Percentiles rank a stretch among this genome's conserved stretches.
Conservation (phyloP, 2,113 vertebrate genomes). For the Pseudonaja textilis region DNA sequence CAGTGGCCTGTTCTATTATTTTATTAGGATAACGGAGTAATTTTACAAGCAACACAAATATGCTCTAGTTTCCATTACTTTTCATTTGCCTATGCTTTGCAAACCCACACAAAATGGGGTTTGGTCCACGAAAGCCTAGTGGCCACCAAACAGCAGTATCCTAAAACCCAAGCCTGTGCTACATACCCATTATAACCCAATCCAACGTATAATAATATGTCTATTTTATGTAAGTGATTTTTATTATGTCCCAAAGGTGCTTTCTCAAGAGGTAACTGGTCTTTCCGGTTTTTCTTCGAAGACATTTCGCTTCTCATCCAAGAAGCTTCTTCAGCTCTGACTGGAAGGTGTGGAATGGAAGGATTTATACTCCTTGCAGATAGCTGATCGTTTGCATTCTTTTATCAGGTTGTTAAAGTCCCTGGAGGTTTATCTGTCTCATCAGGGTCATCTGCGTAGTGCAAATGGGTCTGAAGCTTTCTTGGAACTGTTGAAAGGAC, state of each 20-base stretch:
- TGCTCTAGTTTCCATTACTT: background rate
- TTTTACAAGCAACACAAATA: background rate
- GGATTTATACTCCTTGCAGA: too few species aligned
- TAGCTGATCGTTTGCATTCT: too few species aligned
- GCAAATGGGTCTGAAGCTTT: too few species aligned
- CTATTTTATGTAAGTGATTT: background rate
- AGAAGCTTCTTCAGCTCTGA: too few species aligned
- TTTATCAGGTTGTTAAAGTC: too few species aligned
- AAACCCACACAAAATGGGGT: background rate
- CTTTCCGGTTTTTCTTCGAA: too few species aligned
- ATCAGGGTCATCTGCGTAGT: too few species aligned
- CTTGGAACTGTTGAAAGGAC: too few species aligned
- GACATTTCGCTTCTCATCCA: too few species aligned
- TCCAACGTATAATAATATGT: background rate
- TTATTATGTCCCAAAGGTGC: background rate
- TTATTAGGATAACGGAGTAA: background rate
- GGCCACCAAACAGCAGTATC: background rate
- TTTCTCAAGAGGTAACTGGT: too few species aligned
- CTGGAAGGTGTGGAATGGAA: too few species aligned
- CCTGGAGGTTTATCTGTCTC: too few species aligned
- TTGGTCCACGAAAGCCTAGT: background rate
- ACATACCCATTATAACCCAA: background rate
- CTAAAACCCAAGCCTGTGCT: background rate
- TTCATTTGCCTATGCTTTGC: background rate
- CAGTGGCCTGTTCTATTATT: background rate